Evolutionary conservation across 2,797 vertebrate genomes (phyloP), one percentile per base, ranked within the genome.

Genomic region (Streptopelia turtur): DNA sequence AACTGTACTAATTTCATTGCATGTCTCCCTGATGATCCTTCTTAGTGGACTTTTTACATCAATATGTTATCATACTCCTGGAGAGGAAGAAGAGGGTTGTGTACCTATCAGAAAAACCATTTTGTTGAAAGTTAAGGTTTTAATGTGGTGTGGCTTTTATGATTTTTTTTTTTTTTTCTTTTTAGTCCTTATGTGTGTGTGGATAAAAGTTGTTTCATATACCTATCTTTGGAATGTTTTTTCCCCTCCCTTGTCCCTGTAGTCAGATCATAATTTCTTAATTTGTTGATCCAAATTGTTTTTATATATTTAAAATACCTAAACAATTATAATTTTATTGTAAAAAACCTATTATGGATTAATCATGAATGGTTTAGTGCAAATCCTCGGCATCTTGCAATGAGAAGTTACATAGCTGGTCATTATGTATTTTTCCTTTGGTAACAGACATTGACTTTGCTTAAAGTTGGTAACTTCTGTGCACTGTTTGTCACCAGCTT

Each of bases 111-210:
- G 39, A 81, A 66, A 68, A 47, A 56, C 6, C 4, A 41, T 35
- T 82, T 85, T 3, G 50, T 64, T 68, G 10, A 72, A 75, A 41
- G 9, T 27, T 68, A 4, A 3, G 9, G 39, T 4, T 49, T 71
- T 65, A 33, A 61, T 71, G 10, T 31, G 4, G 4, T 52, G 31
- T 22, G 10, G 2, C 43, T 45, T 45, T 45, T 45, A 45, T 20
- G 5, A 6, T 60, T 45, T 33, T 52, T 30, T 5, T 45, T 27
- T 15, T 5, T 31, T 18, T 33, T 50, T 39, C 61, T 39, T n/a
- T 65, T 28, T 12, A 14, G 33, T 60, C 13, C 16, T 4, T 61
- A 1, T 64, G 0, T 57, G 4, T 20, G 1, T 37, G 12, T 49
- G 8, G 5, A 25, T 80, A 31, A 55, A 75, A 86, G 35, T 52